phyloP scores from a whole-genome alignment of 2,888 invertebrate species.

The Neoitamus cyanurus region DNA sequence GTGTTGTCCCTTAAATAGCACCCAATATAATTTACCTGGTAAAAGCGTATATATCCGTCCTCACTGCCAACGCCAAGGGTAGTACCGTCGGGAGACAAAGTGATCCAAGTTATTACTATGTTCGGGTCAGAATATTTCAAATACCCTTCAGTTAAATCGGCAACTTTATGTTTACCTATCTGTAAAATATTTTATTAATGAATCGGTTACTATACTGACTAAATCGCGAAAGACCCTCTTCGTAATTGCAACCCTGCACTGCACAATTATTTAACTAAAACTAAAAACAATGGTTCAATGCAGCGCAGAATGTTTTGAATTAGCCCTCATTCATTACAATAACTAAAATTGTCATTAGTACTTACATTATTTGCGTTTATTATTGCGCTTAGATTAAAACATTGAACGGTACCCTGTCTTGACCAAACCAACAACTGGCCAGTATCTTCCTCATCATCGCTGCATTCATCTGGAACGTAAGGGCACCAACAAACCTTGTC shows the following conservation, averaged over 20 bases:
- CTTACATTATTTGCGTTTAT: slow-evolving; percentile 62
- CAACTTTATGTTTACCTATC: slow-evolving; percentile 60
- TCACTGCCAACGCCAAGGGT: slow-evolving; percentile 90
- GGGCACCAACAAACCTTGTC: slow-evolving; percentile 94
- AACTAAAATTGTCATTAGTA: slow-evolving; percentile 4
- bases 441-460: slow-evolving; percentile 73
- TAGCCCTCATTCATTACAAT: too few relatives aligned
- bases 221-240: too few relatives aligned
- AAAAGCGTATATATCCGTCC: slow-evolving; percentile 93
- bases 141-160: slow-evolving; percentile 61
- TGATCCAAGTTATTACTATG: slow-evolving; percentile 81
- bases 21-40: slow-evolving; percentile 72
- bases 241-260: too few relatives aligned
- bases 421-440: slow-evolving; percentile 84
- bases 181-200: slow-evolving; percentile 50
- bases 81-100: slow-evolving; percentile 94
- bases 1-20: background rate
- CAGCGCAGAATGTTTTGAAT: too few relatives aligned
- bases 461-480: slow-evolving; percentile 74
- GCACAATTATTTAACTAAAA: too few relatives aligned
- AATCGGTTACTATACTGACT: too few relatives aligned
- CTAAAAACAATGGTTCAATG: too few relatives aligned
- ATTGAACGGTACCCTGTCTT: slow-evolving; percentile 73
- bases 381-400: slow-evolving; percentile 63
- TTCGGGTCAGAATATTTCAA: slow-evolving; percentile 68